Conservation (phyloP, 2,113 vertebrate genomes). For the Calonectris borealis region DNA sequence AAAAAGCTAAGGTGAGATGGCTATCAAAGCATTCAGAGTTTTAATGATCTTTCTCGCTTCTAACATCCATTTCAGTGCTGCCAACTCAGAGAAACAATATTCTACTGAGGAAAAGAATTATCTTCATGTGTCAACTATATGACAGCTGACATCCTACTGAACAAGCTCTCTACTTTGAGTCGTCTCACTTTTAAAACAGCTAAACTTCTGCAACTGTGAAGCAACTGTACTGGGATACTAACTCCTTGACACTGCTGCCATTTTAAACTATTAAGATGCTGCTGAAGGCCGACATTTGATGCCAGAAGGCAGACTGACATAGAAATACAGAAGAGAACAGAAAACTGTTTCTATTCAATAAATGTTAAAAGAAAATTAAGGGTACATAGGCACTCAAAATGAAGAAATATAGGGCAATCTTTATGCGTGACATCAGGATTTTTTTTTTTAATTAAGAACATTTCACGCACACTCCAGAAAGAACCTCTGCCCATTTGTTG, state of each 20-base stretch:
- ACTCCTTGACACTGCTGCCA: background rate
- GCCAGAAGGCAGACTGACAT: background rate
- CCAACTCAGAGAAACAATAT: constrained; percentile 37
- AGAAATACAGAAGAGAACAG: background rate
- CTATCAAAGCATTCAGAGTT: constrained; percentile 25
- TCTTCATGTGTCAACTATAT: background rate
- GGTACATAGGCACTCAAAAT: background rate
- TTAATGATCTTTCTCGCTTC: constrained; percentile 15
- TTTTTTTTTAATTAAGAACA: background rate
- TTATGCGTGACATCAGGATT: background rate
- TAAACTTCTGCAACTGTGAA: background rate
- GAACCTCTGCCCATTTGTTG: background rate
- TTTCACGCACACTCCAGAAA: background rate
- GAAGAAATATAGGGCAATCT: background rate
- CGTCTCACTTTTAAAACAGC: background rate
- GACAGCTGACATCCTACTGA: constrained; percentile 41
- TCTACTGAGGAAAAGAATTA: background rate
- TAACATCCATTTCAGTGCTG: constrained; percentile 33
- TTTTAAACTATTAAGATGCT: background rate
- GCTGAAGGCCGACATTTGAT: background rate
- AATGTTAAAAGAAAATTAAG: background rate
- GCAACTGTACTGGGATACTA: background rate
- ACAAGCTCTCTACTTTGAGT: background rate
- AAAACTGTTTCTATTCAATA: background rate
- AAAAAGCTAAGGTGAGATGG: background rate